A percentile compares a stretch with the other conserved stretches of the same genome.
These are phyloP conservation scores for Tringa solitaria DNA, from an alignment of 2,113 vertebrate genomes.

Conservation along the genomic window DNA sequence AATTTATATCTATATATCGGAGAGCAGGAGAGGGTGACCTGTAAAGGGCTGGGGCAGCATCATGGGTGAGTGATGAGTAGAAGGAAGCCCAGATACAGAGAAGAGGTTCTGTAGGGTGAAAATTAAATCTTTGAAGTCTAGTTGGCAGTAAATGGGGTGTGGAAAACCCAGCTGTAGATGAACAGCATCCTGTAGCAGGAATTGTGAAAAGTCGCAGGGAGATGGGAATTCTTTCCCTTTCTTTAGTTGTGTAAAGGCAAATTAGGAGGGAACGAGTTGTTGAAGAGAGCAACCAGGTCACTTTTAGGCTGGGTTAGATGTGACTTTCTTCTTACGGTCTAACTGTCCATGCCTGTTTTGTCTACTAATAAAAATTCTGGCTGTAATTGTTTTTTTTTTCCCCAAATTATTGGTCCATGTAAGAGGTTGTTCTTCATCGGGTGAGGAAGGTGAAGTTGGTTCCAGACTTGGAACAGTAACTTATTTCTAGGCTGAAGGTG, in stretches of 20 bases:
- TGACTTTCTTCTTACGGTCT: no score
- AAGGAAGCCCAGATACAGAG: background rate
- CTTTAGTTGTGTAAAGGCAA: background rate
- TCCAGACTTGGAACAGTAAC: no score
- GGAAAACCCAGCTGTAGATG: background rate
- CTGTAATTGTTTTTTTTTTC: background rate
- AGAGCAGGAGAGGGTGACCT: background rate
- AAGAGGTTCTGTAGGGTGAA: background rate
- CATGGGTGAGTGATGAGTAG: background rate
- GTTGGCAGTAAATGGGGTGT: background rate
- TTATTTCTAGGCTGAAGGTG: background rate
- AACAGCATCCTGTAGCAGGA: background rate
- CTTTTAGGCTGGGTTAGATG: background rate
- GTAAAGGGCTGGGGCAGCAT: background rate
- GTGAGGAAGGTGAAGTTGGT: background rate
- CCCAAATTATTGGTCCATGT: no score
- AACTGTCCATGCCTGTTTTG: background rate
- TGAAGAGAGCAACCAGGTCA: background rate
- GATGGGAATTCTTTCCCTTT: background rate
- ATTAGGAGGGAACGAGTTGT: background rate
- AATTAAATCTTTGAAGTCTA: background rate
- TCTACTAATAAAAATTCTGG: background rate
- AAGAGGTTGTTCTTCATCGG: background rate
- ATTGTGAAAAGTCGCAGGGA: background rate
- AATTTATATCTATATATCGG: background rate